These are phyloP conservation scores for Cephonodes hylas DNA, from an alignment of 2,888 invertebrate genomes.

Conservation along the genomic window DNA sequence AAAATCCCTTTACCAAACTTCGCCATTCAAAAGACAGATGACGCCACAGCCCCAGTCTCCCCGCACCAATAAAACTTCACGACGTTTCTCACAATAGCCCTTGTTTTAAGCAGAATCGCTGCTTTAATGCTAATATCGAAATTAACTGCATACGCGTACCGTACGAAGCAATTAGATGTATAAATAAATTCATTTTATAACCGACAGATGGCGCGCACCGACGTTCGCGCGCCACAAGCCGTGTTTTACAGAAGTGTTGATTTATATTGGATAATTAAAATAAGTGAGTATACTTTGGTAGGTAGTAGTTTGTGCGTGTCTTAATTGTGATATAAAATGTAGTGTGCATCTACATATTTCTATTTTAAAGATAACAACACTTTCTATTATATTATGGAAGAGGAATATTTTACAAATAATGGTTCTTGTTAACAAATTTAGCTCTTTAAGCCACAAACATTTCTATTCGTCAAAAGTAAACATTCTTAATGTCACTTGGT, in stretches of 20 bases:
- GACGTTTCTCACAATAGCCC: constrained; percentile 55
- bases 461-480: no score
- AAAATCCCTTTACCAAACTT: constrained; percentile 10
- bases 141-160: constrained; percentile 74
- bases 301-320: no score
- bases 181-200: constrained; percentile 75
- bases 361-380: no score
- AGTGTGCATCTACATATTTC: no score
- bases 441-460: no score
- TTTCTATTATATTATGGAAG: neutral
- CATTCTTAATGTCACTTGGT: no score
- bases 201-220: constrained; percentile 68
- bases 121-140: constrained; percentile 71
- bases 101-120: constrained; percentile 61
- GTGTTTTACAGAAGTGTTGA: neutral
- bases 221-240: neutral
- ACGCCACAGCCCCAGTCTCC: constrained; percentile 32
- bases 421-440: neutral
- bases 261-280: no score
- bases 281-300: no score
- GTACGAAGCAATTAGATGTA: constrained; percentile 74
- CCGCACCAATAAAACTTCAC: constrained; percentile 59
- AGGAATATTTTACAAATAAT: neutral
- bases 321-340: no score
- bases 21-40: constrained; percentile 46